These are phyloP conservation scores for Brachyhypopomus occidentalis DNA, from an alignment of 2,113 vertebrate species.

Conservation along the genomic window DNA sequence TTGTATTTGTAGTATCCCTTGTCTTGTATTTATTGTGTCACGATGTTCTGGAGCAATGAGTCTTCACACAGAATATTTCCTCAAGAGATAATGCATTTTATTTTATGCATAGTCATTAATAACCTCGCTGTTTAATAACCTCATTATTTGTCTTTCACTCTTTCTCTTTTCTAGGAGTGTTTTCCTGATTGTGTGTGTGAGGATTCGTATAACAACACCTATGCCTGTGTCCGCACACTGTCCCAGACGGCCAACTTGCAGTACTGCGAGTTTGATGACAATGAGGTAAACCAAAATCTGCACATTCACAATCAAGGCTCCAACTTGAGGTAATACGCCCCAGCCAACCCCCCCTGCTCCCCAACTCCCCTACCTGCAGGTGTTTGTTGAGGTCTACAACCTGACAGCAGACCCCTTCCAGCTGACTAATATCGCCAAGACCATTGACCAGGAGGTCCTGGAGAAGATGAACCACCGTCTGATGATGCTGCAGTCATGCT, in stretches of 20 bases:
- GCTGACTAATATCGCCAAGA: conserved; percentile 92
- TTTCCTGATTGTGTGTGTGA: conserved; percentile 99
- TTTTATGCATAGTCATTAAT: too few relatives aligned
- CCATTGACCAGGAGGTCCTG: conserved; percentile 92
- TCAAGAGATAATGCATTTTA: too few relatives aligned
- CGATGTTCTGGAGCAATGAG: too few relatives aligned
- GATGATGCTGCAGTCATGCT: conserved; percentile 98
- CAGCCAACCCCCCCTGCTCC: not conserved
- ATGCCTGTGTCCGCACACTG: conserved; percentile 90
- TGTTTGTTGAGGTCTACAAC: conserved; percentile 97
- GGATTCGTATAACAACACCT: conserved; percentile 95
- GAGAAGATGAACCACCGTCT: conserved; percentile 97
- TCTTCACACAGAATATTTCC: too few relatives aligned
- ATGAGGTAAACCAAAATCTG: conserved; percentile 78
- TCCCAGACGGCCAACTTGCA: conserved; percentile 83
- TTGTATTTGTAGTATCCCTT: too few relatives aligned
- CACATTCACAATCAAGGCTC: not conserved
- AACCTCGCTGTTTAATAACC: too few relatives aligned
- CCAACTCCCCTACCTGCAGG: conserved; percentile 66
- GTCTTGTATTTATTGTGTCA: too few relatives aligned
- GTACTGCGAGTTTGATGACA: conserved; percentile 97
- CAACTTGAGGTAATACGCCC: too few relatives aligned
- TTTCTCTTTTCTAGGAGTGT: conserved; percentile 82
- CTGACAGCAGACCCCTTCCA: conserved; percentile 92
- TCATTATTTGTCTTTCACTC: not conserved